Evolutionary conservation across 2,797 vertebrate species (phyloP).

Genomic region (Carduelis carduelis): DNA sequence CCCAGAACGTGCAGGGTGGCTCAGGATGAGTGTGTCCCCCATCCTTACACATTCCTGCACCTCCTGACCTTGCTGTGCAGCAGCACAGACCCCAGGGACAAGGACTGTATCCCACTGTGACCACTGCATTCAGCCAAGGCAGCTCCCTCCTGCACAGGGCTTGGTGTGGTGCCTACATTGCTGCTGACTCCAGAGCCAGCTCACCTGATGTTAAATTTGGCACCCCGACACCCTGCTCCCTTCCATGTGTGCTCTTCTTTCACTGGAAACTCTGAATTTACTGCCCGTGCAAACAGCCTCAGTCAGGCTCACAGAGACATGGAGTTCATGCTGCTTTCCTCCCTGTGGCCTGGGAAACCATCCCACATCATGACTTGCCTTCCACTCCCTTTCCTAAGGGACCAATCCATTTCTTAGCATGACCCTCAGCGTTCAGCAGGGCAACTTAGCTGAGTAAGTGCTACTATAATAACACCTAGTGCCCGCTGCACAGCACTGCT

Average conservation of each 20-base stretch:
- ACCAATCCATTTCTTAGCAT: not conserved
- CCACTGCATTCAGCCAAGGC: not conserved
- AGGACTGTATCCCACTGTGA: fast-evolving
- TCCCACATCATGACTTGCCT: not conserved
- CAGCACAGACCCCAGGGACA: not conserved
- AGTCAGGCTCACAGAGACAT: not conserved
- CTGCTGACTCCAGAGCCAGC: not conserved
- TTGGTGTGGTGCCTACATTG: fast-evolving
- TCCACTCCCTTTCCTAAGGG: not conserved
- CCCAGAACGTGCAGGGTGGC: not conserved
- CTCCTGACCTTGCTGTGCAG: not conserved
- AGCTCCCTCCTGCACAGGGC: not conserved
- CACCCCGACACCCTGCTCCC: not conserved
- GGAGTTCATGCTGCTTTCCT: not conserved
- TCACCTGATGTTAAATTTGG: not conserved
- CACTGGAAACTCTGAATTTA: not conserved
- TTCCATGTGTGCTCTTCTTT: not conserved
- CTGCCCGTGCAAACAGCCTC: not conserved
- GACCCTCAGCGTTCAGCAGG: fast-evolving
- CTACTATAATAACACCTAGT: not conserved
- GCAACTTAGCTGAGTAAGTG: not conserved
- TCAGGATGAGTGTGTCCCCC: not conserved
- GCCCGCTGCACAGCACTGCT: not conserved
- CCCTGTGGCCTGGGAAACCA: not conserved
- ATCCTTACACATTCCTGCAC: not conserved